Conservation (phyloP, 2,797 vertebrate genomes). For the Gymnoscopelus braueri region DNA sequence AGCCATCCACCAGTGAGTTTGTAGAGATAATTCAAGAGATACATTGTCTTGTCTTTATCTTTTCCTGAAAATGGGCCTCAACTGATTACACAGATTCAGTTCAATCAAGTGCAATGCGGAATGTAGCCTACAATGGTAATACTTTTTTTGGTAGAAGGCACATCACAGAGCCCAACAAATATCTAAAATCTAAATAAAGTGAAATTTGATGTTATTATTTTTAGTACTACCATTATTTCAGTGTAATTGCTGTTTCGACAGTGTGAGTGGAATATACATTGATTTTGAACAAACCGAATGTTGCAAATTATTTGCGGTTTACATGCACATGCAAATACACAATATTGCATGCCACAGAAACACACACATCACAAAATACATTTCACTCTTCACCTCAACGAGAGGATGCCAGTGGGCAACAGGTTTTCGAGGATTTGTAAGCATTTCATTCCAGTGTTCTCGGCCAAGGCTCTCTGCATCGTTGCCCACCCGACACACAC, state of each 20-base stretch:
- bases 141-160: too few species aligned
- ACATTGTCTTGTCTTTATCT: neutral
- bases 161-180: too few species aligned
- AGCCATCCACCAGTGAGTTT: too few species aligned
- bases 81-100: neutral
- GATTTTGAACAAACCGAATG: neutral
- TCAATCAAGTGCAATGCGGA: too few species aligned
- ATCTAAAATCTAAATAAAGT: too few species aligned
- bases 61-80: neutral
- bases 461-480: slow-evolving; percentile 92
- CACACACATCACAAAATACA: slow-evolving; percentile 14
- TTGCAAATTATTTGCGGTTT: neutral
- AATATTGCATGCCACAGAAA: slow-evolving; percentile 22
- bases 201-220: too few species aligned
- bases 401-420: slow-evolving; percentile 98
- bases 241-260: neutral
- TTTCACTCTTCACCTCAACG: slow-evolving; percentile 88
- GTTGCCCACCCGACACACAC: slow-evolving; percentile 96
- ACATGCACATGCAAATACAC: slow-evolving; percentile 29
- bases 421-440: slow-evolving; percentile 96
- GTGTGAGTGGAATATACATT: neutral
- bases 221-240: too few species aligned
- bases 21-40: too few species aligned
- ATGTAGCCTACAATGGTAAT: too few species aligned
- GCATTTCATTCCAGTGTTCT: slow-evolving; percentile 99